These are phyloP conservation scores for Myathropa florea DNA, from an alignment of 2,888 invertebrate genomes.

Conservation along the genomic window DNA sequence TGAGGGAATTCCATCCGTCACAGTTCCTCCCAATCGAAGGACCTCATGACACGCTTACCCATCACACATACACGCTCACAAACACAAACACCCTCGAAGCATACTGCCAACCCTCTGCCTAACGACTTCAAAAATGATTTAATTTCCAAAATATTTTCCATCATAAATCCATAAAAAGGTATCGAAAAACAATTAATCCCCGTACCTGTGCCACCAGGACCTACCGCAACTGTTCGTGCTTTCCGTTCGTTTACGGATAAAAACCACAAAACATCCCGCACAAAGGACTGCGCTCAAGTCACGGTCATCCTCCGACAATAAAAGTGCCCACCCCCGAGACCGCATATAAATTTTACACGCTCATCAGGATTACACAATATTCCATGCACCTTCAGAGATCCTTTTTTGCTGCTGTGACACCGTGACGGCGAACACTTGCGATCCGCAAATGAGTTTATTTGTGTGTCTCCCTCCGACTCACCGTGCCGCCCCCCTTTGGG, in stretches of 20 bases:
- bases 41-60: neutral
- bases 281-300: conserved; percentile 27
- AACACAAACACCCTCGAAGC: neutral
- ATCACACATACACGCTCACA: too few species aligned
- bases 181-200: conserved; percentile 43
- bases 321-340: conserved; percentile 19
- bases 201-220: conserved; percentile 25
- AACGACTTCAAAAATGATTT: conserved; percentile 53
- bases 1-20: neutral
- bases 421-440: neutral
- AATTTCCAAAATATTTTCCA: conserved; percentile 66
- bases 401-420: conserved; percentile 27
- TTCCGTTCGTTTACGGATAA: conserved; percentile 45
- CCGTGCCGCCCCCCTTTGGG: too few species aligned
- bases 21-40: neutral
- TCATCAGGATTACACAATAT: conserved; percentile 60
- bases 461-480: neutral
- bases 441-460: conserved; percentile 28
- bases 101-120: neutral
- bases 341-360: conserved; percentile 64
- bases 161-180: conserved; percentile 53
- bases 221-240: conserved; percentile 51
- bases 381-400: neutral
- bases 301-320: conserved; percentile 38
- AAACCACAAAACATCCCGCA: conserved; percentile 54